A percentile compares a stretch with the other conserved stretches of the same genome.
phyloP scores from a whole-genome alignment of 2,113 vertebrate species.

The Philantomba maxwellii region DNA sequence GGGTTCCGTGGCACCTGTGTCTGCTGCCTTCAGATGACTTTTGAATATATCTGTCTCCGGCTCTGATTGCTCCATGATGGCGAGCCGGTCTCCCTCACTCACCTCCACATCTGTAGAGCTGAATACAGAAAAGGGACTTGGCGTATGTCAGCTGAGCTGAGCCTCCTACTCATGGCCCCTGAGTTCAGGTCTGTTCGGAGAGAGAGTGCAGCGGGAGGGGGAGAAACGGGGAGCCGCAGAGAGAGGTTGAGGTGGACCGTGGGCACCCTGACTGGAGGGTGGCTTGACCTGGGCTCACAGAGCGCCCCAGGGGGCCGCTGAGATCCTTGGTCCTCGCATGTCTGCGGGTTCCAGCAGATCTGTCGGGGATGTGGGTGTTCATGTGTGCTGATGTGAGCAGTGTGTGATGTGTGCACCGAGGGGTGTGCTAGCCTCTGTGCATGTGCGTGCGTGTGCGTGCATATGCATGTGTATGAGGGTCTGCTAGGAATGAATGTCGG shows the following conservation, averaged over 20 bases:
- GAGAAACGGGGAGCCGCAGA: neutral
- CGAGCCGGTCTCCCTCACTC: neutral
- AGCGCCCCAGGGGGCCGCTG: neutral
- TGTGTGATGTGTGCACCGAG: neutral
- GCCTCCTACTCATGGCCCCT: neutral
- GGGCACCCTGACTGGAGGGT: neutral
- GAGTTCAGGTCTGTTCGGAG: neutral
- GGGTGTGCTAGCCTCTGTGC: neutral
- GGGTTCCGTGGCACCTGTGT: fast-evolving
- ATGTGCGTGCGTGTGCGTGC: neutral
- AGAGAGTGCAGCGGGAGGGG: neutral
- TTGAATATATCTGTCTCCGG: neutral
- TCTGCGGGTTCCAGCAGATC: too few relatives aligned
- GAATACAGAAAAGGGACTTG: neutral
- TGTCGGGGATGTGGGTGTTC: neutral
- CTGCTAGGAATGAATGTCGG: neutral
- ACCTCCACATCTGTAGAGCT: neutral
- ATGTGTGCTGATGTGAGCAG: neutral
- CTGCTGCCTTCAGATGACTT: neutral
- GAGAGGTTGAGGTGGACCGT: neutral
- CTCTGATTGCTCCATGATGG: neutral
- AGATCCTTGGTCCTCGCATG: neutral
- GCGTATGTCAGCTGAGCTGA: neutral
- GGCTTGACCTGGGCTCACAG: neutral
- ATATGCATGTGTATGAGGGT: fast-evolving